Conservation (phyloP, 2,113 vertebrate species). For the Pogona vitticeps region DNA sequence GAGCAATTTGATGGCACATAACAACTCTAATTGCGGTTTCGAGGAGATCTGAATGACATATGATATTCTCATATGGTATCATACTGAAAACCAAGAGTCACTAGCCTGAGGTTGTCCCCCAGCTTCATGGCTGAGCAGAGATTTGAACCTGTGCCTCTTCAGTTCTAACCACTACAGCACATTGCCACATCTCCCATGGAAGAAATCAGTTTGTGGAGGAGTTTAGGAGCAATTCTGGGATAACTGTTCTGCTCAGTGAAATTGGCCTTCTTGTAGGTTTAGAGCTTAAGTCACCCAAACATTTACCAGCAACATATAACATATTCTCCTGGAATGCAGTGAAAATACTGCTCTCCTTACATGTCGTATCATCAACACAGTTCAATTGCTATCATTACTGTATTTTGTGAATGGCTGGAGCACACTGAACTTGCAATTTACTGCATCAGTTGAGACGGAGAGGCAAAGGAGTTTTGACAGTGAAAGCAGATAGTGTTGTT, state of each 20-base stretch:
- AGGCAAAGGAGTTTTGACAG: background rate
- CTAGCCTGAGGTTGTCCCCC: background rate
- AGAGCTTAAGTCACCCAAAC: background rate
- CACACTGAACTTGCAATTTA: background rate
- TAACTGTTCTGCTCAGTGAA: background rate
- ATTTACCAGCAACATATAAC: background rate
- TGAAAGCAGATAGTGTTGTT: background rate
- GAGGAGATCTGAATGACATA: too few relatives aligned
- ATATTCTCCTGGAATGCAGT: background rate
- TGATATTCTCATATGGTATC: too few relatives aligned
- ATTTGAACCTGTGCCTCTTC: background rate
- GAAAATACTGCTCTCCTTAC: background rate
- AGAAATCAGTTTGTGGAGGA: background rate
- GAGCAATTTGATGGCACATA: too few relatives aligned
- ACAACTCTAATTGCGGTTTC: too few relatives aligned
- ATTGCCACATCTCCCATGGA: background rate
- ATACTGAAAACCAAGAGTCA: background rate
- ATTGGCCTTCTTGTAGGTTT: background rate
- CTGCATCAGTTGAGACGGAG: background rate
- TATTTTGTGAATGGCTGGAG: background rate
- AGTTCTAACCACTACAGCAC: background rate
- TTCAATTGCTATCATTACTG: background rate
- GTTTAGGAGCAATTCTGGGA: background rate
- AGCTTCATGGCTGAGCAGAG: background rate
- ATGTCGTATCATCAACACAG: background rate